Percentiles rank a stretch among this genome's conserved stretches.
phyloP scores from a whole-genome alignment of 2,113 vertebrate genomes.

The Morone chrysops region DNA sequence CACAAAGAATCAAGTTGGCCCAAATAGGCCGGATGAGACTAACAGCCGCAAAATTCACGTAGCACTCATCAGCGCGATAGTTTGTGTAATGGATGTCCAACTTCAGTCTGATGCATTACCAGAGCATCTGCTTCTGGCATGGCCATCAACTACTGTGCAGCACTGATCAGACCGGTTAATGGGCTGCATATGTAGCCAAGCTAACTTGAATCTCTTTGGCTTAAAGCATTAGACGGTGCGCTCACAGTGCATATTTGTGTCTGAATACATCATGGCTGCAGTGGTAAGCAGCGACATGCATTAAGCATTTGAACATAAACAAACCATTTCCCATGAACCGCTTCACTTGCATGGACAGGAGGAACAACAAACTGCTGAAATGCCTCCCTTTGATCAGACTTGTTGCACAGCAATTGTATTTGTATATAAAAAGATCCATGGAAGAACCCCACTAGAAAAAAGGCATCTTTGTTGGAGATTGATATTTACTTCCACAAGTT shows the following conservation, averaged over 20 bases:
- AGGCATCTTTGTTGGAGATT: neutral
- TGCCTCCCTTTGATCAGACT: neutral
- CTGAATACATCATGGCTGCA: neutral
- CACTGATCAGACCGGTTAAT: constrained; percentile 26
- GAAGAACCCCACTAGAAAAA: neutral
- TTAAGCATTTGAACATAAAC: constrained; percentile 16
- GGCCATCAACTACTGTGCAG: constrained; percentile 30
- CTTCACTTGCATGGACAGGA: constrained; percentile 12
- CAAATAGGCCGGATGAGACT: constrained; percentile 16
- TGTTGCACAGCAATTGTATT: neutral
- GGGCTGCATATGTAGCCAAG: constrained; percentile 14
- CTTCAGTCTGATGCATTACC: constrained; percentile 29
- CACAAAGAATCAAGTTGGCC: constrained; percentile 20
- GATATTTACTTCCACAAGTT: neutral
- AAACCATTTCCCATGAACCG: constrained; percentile 5
- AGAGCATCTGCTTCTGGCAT: constrained; percentile 2
- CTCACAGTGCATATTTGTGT: constrained; percentile 9
- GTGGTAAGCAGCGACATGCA: neutral
- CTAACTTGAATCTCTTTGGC: constrained; percentile 9
- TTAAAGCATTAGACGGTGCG: neutral
- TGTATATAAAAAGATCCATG: neutral
- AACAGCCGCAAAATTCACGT: constrained; percentile 13
- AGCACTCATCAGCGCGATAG: neutral
- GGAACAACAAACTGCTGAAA: constrained; percentile 11
- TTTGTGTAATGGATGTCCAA: constrained; percentile 23